phyloP scores from a whole-genome alignment of 2,113 vertebrate genomes.

The Nematolebias whitei region DNA sequence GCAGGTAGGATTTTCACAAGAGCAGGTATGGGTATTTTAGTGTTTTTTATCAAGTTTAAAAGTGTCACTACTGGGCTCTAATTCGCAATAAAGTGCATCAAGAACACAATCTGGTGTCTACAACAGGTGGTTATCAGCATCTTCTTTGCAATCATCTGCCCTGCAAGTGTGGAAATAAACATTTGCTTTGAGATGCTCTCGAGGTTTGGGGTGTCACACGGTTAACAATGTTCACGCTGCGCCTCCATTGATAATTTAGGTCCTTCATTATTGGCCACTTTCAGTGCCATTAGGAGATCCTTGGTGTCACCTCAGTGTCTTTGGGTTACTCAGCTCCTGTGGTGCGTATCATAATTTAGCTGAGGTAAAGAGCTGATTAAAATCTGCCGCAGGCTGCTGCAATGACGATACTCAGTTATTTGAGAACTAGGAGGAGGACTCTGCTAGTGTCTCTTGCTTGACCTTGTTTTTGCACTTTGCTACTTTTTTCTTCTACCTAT shows the following conservation, averaged over 20 bases:
- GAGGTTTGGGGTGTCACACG: constrained; percentile 33
- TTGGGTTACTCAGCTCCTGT: constrained; percentile 32
- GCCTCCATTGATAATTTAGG: constrained; percentile 56
- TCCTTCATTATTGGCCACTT: constrained; percentile 54
- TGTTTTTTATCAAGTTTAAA: constrained; percentile 34
- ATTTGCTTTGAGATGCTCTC: constrained; percentile 17
- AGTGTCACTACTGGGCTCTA: not conserved
- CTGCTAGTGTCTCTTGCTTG: constrained; percentile 25
- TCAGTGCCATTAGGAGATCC: constrained; percentile 48
- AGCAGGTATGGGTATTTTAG: constrained; percentile 24
- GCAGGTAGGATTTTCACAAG: constrained; percentile 10
- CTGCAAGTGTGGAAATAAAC: constrained; percentile 21
- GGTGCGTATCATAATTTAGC: constrained; percentile 40
- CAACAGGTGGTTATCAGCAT: constrained; percentile 1
- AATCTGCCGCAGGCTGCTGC: constrained; percentile 66
- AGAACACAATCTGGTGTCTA: constrained; percentile 10
- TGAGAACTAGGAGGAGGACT: constrained; percentile 54
- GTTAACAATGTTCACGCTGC: constrained; percentile 31
- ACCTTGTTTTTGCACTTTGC: constrained; percentile 10
- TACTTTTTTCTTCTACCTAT: constrained; percentile 5
- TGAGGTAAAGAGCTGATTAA: constrained; percentile 67
- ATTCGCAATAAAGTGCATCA: constrained; percentile 8
- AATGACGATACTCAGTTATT: constrained; percentile 58
- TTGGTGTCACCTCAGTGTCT: constrained; percentile 28
- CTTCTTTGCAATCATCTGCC: constrained; percentile 1